Percentiles rank a stretch among this genome's conserved stretches.
Conservation (phyloP, 2,888 invertebrate genomes). For the Hydrotaea cyrtoneurina region DNA sequence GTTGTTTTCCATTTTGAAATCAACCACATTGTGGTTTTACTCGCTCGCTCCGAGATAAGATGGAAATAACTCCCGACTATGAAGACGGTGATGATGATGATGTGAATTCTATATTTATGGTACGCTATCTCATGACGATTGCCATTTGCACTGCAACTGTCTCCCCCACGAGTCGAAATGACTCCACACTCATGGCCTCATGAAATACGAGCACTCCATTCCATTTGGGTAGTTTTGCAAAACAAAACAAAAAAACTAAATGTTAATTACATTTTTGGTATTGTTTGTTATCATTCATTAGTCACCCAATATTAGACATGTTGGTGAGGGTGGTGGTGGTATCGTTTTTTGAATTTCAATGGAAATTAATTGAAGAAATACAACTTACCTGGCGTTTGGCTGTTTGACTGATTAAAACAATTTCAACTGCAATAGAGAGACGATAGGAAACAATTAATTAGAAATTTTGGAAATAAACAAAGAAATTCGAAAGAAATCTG, state of each 20-base stretch:
- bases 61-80: constrained; percentile 28
- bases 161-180: constrained; percentile 2
- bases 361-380: neutral
- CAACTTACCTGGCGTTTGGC: neutral
- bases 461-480: neutral
- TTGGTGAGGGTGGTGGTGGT: neutral
- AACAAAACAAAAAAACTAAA: too few relatives aligned
- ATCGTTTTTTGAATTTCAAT: neutral
- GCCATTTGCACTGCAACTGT: constrained; percentile 8
- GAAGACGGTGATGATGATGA: neutral
- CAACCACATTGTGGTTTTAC: constrained; percentile 40
- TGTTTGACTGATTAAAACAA: neutral
- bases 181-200: neutral
- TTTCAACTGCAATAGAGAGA: neutral
- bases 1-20: neutral
- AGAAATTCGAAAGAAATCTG: neutral
- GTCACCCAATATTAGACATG: neutral
- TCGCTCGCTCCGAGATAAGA: neutral
- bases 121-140: constrained; percentile 21
- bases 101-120: constrained; percentile 26
- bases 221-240: neutral
- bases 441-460: neutral
- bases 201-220: neutral
- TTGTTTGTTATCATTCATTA: neutral
- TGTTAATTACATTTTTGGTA: constrained; percentile 14